These are phyloP conservation scores for Helostoma temminkii DNA, from an alignment of 2,797 vertebrate genomes.

Conservation along the genomic window DNA sequence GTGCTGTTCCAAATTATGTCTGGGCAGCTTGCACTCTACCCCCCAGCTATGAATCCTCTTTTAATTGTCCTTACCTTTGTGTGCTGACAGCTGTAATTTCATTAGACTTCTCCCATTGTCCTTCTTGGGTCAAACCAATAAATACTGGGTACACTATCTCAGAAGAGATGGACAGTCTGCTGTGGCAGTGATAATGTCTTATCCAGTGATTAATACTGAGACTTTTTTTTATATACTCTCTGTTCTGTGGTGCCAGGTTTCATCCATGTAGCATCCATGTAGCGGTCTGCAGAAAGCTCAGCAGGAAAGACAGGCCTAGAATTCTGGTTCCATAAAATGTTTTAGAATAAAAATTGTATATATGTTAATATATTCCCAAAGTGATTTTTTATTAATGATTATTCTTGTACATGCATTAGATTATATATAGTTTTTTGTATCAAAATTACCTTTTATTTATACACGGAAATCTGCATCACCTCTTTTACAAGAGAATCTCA, in stretches of 20 bases:
- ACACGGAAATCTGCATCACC: background rate
- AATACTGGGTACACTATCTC: constrained; percentile 22
- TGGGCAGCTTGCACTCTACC: constrained; percentile 29
- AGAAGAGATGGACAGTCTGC: background rate
- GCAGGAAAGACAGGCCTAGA: too few relatives aligned
- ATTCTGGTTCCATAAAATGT: too few relatives aligned
- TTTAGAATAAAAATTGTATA: too few relatives aligned
- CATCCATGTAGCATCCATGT: background rate
- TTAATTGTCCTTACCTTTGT: constrained; percentile 47
- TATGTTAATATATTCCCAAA: too few relatives aligned
- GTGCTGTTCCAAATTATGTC: constrained; percentile 51
- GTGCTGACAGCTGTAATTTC: constrained; percentile 41
- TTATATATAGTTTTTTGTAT: background rate
- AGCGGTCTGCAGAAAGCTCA: background rate
- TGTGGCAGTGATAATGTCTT: constrained; percentile 7
- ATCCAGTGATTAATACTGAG: background rate
- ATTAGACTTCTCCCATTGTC: constrained; percentile 32
- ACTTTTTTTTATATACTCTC: too few relatives aligned
- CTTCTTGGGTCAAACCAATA: constrained; percentile 49
- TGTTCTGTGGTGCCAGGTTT: background rate
- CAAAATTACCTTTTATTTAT: background rate
- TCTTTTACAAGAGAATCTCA: background rate
- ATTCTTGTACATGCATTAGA: background rate
- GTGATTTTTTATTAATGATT: background rate
- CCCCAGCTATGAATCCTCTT: constrained; percentile 56